Base-by-base conservation (phyloP, 92 coral and sea anemone genomes). In the Chrysogorgia sp. region DNA sequence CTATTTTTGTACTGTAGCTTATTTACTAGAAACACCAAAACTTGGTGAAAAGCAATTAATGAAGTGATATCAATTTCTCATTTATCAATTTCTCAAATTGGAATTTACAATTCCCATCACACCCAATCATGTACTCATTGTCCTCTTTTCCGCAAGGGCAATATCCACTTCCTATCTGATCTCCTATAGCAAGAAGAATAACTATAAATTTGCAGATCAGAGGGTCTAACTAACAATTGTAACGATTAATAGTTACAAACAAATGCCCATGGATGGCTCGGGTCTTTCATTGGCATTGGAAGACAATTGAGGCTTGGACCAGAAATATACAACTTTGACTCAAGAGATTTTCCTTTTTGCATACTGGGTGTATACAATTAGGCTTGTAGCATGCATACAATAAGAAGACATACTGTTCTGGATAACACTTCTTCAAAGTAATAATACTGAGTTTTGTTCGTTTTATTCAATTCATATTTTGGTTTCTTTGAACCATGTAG, bases 371-470 rank as follows among this genome's bases (percentile, higher is more conserved):
- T 8, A 64, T 64, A 31, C 71, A 64, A 0, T 31, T 14, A 32
- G 49, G 71, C 49, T 15, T 14, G 28, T 33, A 64, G 30, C 71
- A 64, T 6, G 6, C 3, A 64, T 2, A 40, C 34, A 64, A 31
- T 1, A 31, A 32, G 34, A 31, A 34, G 0, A 64, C 71, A 31
- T 64, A 31, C 71, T 32, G 49, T 33, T 64, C 71, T 64, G 71
- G 71, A 22, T 64, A 31, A 86, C 37, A 86, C 52, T 52, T 86
- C 86, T 80, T 85, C 86, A 58, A 82, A 86, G 48, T 86, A 86
- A 37, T 40, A 31, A 43, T 81, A 86, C 31, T 82, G 82, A 48
- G 30, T 25, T 20, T 63, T 82, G 23, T 82, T 57, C 49, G 29
- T 75, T 60, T 10, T 14, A 20, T 82, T 56, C 69, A 86, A 61